These are phyloP conservation scores for Scolopax bukidnonensis DNA, from an alignment of 2,797 vertebrate species.

Conservation along the genomic window DNA sequence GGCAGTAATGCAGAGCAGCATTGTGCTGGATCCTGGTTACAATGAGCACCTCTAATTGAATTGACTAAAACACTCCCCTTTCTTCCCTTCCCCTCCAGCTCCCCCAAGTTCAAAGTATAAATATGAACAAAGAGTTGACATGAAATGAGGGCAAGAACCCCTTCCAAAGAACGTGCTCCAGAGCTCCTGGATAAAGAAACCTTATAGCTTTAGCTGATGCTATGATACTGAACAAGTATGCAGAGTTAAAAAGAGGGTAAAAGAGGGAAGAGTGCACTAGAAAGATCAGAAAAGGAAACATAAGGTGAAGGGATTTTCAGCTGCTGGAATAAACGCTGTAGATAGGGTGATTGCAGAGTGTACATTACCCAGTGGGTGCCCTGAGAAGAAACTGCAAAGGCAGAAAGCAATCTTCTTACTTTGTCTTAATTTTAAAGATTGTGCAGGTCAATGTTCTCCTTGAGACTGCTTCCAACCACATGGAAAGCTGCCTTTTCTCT, in stretches of 20 bases:
- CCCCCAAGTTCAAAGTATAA: not conserved
- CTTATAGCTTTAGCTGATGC: not conserved
- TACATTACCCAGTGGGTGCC: not conserved
- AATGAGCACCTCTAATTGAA: slow-evolving; percentile 44
- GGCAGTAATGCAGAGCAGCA: slow-evolving; percentile 33
- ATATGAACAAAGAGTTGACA: slow-evolving; percentile 11
- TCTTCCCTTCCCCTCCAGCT: not conserved
- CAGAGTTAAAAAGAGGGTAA: not conserved
- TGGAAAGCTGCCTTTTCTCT: not conserved
- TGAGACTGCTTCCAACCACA: not conserved
- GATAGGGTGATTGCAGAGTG: not conserved
- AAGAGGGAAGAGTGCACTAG: not conserved
- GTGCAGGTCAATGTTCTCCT: not conserved
- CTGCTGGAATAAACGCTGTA: not conserved
- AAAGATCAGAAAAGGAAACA: not conserved
- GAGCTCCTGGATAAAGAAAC: not conserved
- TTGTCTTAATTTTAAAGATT: not conserved
- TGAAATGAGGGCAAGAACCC: not conserved
- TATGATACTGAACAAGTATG: not conserved
- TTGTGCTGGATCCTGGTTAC: not conserved
- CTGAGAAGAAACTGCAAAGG: not conserved
- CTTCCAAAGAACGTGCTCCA: not conserved
- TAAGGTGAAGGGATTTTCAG: not conserved
- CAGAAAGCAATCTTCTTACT: not conserved
- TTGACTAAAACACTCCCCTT: not conserved